phyloP scores from a whole-genome alignment of 2,113 vertebrate species.

The Haemorhous mexicanus region DNA sequence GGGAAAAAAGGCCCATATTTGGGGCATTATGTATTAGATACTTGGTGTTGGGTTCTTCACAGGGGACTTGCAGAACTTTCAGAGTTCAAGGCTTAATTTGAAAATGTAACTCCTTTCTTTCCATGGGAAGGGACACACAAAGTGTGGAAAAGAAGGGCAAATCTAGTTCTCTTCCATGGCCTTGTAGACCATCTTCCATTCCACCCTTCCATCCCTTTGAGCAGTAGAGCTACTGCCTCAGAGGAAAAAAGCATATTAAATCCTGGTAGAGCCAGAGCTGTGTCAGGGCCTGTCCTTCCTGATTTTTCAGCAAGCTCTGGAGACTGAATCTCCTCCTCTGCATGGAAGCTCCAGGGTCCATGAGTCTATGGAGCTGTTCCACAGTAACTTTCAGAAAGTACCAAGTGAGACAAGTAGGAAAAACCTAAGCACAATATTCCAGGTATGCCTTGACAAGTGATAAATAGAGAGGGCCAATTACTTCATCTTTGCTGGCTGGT shows the following conservation, averaged over 20 bases:
- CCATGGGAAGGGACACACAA: neutral
- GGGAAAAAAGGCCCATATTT: neutral
- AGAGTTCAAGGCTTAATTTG: neutral
- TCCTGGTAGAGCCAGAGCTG: neutral
- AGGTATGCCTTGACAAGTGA: neutral
- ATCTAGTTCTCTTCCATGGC: neutral
- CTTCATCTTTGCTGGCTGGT: neutral
- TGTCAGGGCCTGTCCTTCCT: rapidly evolving
- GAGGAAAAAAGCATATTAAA: neutral
- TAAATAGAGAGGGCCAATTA: neutral
- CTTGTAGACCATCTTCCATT: neutral
- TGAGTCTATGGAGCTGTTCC: neutral
- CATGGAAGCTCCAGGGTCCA: neutral
- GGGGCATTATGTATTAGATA: neutral
- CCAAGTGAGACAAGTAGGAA: neutral
- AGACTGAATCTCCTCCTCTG: neutral
- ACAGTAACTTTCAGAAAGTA: neutral
- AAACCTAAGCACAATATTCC: neutral
- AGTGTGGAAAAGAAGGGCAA: neutral
- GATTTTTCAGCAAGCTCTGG: neutral
- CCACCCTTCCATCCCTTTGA: neutral
- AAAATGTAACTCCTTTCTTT: neutral
- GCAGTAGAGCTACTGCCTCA: neutral
- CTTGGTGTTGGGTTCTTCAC: neutral
- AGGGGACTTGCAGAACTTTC: neutral